Evolutionary conservation across 2,797 vertebrate species (phyloP), one percentile per base, ranked within the genome.

Genomic region (Ciconia nigra): DNA sequence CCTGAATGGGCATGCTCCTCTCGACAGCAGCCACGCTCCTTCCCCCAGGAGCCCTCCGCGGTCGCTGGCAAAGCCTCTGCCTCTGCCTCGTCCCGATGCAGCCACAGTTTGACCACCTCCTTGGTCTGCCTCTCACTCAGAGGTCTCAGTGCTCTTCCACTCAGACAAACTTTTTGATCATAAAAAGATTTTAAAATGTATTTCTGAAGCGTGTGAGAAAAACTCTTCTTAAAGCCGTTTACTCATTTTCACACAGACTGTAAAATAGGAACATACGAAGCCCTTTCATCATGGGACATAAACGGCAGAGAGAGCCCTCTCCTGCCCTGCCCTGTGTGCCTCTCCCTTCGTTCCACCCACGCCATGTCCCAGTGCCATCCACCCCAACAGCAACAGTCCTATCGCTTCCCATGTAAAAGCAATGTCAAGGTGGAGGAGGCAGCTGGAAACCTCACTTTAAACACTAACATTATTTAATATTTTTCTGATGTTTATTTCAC

Each of bases 401-500:
- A 26, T 49, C 5, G 6, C 26, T 85, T 96, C 69, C 72, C 47
- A 76, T 44, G 15, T 31, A 84, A 91, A 83, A 88, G 41, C 39
- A 72, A 44, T 9, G 37, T 47, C 35, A 76, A 44, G 39, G 33
- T 82, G 39, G 54, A 87, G 39, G 46, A 82, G 46, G 46, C 3
- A 6, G 66, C 35, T 84, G 39, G 54, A 90, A 95, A 78, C 16
- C 12, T 78, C 83, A 58, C 25, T 86, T 78, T 47, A 81, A 94
- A 85, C 2, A 1, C 25, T 41, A 58, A 39, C 42, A 42, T 42
- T 71, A 80, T 77, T 87, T 85, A 54, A 31, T 39, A 57, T n/a
- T 72, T 76, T 79, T 65, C 66, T 88, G 55, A 73, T 70, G 26
- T 61, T 96, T 87, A 70, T 81, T 78, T 78, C 86, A 77, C n/a